Evolutionary conservation across 2,888 invertebrate genomes (phyloP), one percentile per base, ranked within the genome.

Genomic region (Ernsta delagoae): DNA sequence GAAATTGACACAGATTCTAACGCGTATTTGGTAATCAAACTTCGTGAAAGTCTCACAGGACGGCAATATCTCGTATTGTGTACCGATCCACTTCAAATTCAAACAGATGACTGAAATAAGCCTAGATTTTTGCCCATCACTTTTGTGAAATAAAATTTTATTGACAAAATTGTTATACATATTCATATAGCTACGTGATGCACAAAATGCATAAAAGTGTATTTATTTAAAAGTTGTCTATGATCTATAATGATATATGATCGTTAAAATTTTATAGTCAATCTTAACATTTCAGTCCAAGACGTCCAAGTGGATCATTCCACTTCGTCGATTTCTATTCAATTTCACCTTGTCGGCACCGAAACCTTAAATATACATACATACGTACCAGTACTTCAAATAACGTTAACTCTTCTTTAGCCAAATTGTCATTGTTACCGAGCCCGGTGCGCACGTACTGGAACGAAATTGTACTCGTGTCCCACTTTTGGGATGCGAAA

Each of bases 1-100:
- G 92, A 92, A 92, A 92, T 89, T 91, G 92, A 92, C 92, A 92
- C 91, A 93, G 90, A 90, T 92, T 92, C 92, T 92, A 92, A 90
- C 89, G 88, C 86, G 88, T 87, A 90, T 93, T 93, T 92, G 91
- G 92, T 92, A 92, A 93, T 92, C 91, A 88, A 89, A 86, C 86
- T 84, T 86, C 90, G 92, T 91, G 92, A 93, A 93, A 92, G 92
- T 92, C 90, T 88, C 88, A 81, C 88, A 90, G 89, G 91, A 89
- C 89, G 85, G 88, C 81, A 82, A 74, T 74, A 86, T 86, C 88
- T 91, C 88, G 85, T 83, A 88, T 89, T 89, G 88, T 90, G n/a
- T 36, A 45, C 24, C 41, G 39, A 59, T 41, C 59, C 39, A 59
- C 59, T 77, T 82, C 8, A 50, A 50, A 16, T 77, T 82, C 8